Conservation (phyloP, 2,888 invertebrate species). For the Ormyrus pomaceus region DNA sequence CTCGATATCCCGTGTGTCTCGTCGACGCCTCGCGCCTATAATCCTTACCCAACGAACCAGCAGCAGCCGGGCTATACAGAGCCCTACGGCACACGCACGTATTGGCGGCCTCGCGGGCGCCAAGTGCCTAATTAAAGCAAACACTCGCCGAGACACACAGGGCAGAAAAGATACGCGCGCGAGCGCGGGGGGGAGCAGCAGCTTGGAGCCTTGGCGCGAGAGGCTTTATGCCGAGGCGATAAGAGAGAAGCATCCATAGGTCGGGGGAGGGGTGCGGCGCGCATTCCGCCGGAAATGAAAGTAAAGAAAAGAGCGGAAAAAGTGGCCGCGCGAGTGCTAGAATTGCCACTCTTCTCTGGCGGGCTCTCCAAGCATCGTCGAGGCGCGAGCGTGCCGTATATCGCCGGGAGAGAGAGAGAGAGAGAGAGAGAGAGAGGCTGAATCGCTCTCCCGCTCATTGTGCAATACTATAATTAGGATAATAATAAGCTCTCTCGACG, state of each 20-base stretch:
- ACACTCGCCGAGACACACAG: constrained; percentile 72
- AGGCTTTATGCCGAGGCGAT: constrained; percentile 47
- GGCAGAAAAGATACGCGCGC: not conserved
- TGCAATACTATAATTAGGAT: constrained; percentile 75
- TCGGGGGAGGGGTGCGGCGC: constrained; percentile 59
- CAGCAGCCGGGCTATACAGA: constrained; percentile 69
- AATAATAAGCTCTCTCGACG: constrained; percentile 72
- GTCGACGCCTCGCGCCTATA: constrained; percentile 66
- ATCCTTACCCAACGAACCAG: constrained; percentile 75
- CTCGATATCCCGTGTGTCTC: constrained; percentile 26
- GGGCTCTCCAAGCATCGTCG: constrained; percentile 68
- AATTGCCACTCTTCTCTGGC: constrained; percentile 73
- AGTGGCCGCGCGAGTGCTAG: constrained; percentile 71
- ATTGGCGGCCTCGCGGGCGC: constrained; percentile 36
- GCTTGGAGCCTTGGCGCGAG: constrained; percentile 63
- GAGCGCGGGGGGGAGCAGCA: constrained; percentile 49
- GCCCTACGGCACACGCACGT: constrained; percentile 59
- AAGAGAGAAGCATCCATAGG: constrained; percentile 16
- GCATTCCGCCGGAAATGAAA: constrained; percentile 39
- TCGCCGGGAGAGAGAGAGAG: constrained; percentile 52
- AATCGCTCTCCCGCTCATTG: constrained; percentile 69
- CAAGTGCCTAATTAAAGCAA: constrained; percentile 78
- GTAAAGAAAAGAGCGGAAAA: constrained; percentile 61
- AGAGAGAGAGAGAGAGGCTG: constrained; percentile 61
- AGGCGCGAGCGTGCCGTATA: constrained; percentile 54